Conservation (phyloP, 2,113 vertebrate species). For the Arvicanthis niloticus region DNA sequence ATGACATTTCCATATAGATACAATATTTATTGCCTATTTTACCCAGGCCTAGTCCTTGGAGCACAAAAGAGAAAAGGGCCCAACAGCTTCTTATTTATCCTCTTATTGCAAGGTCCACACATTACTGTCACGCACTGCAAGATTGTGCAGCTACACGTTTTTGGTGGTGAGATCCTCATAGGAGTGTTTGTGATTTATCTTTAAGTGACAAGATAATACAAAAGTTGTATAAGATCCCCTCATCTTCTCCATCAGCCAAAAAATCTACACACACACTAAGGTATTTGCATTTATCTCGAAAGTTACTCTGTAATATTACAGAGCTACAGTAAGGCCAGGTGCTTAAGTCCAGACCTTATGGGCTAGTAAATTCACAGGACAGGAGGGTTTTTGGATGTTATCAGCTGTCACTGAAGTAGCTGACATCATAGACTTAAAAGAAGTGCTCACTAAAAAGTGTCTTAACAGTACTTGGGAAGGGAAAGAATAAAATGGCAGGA, state of each 20-base stretch:
- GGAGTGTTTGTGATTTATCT: background rate
- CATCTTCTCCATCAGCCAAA: conserved; percentile 39
- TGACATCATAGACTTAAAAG: conserved; percentile 52
- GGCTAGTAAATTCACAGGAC: background rate
- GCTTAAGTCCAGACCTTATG: background rate
- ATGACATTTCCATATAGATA: background rate
- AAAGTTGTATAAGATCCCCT: background rate
- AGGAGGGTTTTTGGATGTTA: conserved; percentile 10
- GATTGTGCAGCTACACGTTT: conserved; percentile 21
- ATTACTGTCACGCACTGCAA: conserved; percentile 41
- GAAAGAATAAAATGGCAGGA: background rate
- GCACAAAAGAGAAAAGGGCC: conserved; percentile 29
- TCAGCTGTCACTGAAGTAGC: background rate
- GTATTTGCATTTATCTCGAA: conserved; percentile 22
- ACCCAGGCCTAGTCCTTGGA: conserved; percentile 31
- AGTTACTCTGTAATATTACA: conserved; percentile 22
- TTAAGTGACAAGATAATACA: conserved; percentile 25
- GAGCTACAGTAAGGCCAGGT: conserved; percentile 43
- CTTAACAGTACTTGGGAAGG: background rate
- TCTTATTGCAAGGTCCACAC: conserved; percentile 8
- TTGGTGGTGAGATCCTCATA: conserved; percentile 29
- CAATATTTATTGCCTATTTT: conserved; percentile 43
- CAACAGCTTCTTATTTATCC: background rate
- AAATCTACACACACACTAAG: conserved; percentile 29
- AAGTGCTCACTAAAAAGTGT: conserved; percentile 48